Percentiles rank a stretch among this genome's conserved stretches.
Evolutionary conservation across 2,797 vertebrate species (phyloP).

Genomic region (Manis crassicaudata): DNA sequence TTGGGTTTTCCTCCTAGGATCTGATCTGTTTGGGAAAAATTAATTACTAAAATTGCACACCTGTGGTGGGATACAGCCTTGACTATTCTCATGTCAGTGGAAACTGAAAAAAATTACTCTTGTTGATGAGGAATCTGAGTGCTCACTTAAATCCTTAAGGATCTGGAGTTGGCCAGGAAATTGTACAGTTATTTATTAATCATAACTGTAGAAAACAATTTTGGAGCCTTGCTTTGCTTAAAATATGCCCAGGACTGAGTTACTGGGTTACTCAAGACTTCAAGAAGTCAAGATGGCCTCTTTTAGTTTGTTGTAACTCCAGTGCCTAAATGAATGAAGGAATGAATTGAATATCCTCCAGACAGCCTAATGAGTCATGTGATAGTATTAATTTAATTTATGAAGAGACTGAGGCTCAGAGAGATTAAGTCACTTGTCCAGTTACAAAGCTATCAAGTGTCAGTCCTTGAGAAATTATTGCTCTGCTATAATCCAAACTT

Average conservation of each 20-base stretch:
- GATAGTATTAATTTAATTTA: neutral
- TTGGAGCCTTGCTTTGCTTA: neutral
- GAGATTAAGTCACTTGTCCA: neutral
- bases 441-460: neutral
- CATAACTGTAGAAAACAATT: neutral
- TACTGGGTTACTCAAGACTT: neutral
- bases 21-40: constrained; percentile 45
- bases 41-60: constrained; percentile 62
- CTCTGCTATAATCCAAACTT: neutral
- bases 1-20: constrained; percentile 41
- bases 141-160: neutral
- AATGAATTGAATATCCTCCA: neutral
- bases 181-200: neutral
- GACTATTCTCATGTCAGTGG: neutral
- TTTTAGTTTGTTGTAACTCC: neutral
- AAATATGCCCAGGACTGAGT: neutral
- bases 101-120: neutral
- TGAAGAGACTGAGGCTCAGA: neutral
- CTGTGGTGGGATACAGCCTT: neutral
- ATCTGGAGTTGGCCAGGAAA: neutral
- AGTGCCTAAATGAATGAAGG: neutral
- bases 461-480: neutral
- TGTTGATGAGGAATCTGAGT: neutral
- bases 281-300: neutral
- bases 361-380: neutral